These are phyloP conservation scores for Macaria liturata DNA, from an alignment of 2,888 invertebrate species.

Conservation along the genomic window DNA sequence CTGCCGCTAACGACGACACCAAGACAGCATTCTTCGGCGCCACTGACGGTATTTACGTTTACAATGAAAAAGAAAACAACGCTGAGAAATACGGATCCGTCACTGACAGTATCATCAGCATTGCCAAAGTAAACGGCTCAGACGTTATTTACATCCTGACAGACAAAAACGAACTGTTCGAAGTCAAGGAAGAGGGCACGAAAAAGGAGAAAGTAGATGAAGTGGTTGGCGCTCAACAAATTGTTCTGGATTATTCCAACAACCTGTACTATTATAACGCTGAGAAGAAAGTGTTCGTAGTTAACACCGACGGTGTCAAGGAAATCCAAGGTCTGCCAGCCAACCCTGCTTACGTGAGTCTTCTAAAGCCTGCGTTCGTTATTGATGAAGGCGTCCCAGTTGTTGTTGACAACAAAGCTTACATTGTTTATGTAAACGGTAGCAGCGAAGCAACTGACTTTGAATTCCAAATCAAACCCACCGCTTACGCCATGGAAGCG, in stretches of 20 bases:
- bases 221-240: constrained; percentile 52
- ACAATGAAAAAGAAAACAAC: constrained; percentile 38
- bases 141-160: constrained; percentile 58
- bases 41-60: constrained; percentile 49
- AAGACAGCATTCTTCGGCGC: constrained; percentile 42
- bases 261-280: constrained; percentile 57
- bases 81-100: constrained; percentile 54
- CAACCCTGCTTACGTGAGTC: constrained; percentile 38
- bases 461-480: constrained; percentile 46
- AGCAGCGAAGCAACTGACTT: constrained; percentile 42
- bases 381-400: constrained; percentile 48
- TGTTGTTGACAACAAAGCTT: constrained; percentile 48
- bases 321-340: constrained; percentile 56
- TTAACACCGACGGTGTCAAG: constrained; percentile 42
- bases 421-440: constrained; percentile 51
- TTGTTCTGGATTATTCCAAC: constrained; percentile 55
- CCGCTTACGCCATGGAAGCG: constrained; percentile 57
- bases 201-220: constrained; percentile 51
- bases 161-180: constrained; percentile 53
- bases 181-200: constrained; percentile 57
- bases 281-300: constrained; percentile 51
- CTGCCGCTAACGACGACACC: constrained; percentile 41
- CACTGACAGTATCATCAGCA: constrained; percentile 50
- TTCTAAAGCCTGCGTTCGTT: constrained; percentile 55
- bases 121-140: constrained; percentile 50